phyloP scores from a whole-genome alignment of 2,888 invertebrate species.

The Altica lythri region DNA sequence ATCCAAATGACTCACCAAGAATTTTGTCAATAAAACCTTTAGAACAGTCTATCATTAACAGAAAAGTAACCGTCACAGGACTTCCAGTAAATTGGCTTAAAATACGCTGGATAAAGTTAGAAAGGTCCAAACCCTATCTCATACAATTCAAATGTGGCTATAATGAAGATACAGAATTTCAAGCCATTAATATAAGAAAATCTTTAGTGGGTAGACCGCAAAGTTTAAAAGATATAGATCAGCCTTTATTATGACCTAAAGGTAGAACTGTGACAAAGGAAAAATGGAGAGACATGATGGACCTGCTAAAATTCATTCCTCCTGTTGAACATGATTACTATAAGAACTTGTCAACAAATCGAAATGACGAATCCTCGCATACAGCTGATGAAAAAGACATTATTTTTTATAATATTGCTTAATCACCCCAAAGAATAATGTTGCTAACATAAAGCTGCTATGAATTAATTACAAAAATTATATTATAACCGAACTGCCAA shows the following conservation, averaged over 20 bases:
- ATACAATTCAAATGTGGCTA: neutral
- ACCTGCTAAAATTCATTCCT: conserved; percentile 3
- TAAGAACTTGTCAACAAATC: conserved; percentile 1
- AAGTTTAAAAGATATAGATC: too few relatives aligned
- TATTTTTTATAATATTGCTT: conserved; percentile 1
- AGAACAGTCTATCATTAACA: too few relatives aligned
- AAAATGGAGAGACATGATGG: conserved; percentile 3
- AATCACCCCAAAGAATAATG: neutral
- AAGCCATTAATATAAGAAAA: neutral
- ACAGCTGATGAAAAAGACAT: conserved; percentile 2
- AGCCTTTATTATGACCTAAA: conserved; percentile 3
- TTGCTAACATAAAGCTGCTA: too few relatives aligned
- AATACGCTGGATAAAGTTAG: neutral
- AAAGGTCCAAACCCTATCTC: neutral
- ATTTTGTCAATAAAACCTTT: too few relatives aligned
- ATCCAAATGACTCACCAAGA: too few relatives aligned
- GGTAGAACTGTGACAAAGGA: conserved; percentile 3
- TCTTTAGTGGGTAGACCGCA: neutral
- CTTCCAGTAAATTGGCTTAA: neutral
- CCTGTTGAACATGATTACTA: conserved; percentile 2
- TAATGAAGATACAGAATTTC: neutral
- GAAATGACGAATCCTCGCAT: conserved; percentile 1
- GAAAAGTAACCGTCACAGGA: neutral
- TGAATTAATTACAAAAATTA: neutral
- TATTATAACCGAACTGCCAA: conserved; percentile 1